phyloP scores from a whole-genome alignment of 2,888 invertebrate genomes.

The Lysandra coridon region DNA sequence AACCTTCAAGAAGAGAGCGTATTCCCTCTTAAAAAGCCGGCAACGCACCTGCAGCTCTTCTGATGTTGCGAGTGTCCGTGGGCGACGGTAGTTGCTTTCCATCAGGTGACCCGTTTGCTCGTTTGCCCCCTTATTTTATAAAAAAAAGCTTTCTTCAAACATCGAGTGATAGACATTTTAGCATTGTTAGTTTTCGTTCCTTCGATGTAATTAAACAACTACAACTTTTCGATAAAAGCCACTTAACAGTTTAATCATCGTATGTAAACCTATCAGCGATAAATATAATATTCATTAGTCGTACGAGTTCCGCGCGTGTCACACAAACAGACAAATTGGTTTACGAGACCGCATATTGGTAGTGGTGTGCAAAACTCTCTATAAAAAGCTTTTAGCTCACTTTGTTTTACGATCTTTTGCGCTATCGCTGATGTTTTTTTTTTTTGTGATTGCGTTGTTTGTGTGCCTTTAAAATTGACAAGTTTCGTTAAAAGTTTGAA shows the following conservation, averaged over 20 bases:
- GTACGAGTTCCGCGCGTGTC: not conserved
- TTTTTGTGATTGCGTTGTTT: not conserved
- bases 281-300: constrained; percentile 3
- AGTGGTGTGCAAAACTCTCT: not conserved
- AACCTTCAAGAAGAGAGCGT: too few relatives aligned
- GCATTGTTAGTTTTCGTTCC: too few relatives aligned
- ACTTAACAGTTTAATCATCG: not conserved
- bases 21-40: too few relatives aligned
- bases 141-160: too few relatives aligned
- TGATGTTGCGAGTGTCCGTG: too few relatives aligned
- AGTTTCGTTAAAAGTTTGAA: not conserved
- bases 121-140: too few relatives aligned
- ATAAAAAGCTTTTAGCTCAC: not conserved
- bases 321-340: constrained; percentile 17
- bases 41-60: too few relatives aligned
- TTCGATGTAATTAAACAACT: too few relatives aligned
- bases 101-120: too few relatives aligned
- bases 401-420: not conserved
- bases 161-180: too few relatives aligned
- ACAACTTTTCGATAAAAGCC: not conserved
- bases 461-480: not conserved
- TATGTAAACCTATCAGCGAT: not conserved
- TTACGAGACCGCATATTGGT: not conserved
- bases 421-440: not conserved
- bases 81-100: too few relatives aligned